Evolutionary conservation across 2,888 invertebrate genomes (phyloP), one percentile per base, ranked within the genome.

Genomic region (Cremastinae sp.): DNA sequence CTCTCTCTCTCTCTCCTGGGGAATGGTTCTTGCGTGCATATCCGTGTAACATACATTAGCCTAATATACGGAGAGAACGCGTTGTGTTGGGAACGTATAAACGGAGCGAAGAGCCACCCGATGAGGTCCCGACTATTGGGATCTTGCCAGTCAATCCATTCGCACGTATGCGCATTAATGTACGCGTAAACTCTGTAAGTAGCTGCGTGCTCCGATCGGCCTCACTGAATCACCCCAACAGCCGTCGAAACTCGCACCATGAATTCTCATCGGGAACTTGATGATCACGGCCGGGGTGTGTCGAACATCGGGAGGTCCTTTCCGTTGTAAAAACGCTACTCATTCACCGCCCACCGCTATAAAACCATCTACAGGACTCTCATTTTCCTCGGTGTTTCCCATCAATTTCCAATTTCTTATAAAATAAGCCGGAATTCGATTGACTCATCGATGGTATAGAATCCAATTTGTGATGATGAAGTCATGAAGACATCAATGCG

Each of bases 181-280:
- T 53, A 55, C 16, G 28, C 49, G n/a, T 49, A 73, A 51, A 47
- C 22, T n/a, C n/a, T 28, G 39, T 49, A 53, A 20, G 45, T 64
- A 73, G 43, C 43, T 28, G 70, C 61, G 66, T 49, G 56, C 53
- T 69, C 66, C 28, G 70, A 61, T 74, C 77, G 61, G 74, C 66
- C 78, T 82, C n/a, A n/a, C 83, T 81, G 83, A 83, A 85, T 84
- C 83, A 84, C 81, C 28, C 28, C 84, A 78, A 81, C 81, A 83
- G 82, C 83, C 78, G 75, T 78, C 82, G 82, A 82, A 82, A 81
- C 78, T 82, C 83, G 77, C 83, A 82, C 80, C 83, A 82, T 85
- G 84, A 86, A 87, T 86, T 85, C 80, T 79, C 85, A 83, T 81
- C 74, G 82, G 75, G 81, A 78, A 74, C 49, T 84, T 84, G 85